phyloP scores from a whole-genome alignment of 2,797 vertebrate genomes.

The Coilia nasus region DNA sequence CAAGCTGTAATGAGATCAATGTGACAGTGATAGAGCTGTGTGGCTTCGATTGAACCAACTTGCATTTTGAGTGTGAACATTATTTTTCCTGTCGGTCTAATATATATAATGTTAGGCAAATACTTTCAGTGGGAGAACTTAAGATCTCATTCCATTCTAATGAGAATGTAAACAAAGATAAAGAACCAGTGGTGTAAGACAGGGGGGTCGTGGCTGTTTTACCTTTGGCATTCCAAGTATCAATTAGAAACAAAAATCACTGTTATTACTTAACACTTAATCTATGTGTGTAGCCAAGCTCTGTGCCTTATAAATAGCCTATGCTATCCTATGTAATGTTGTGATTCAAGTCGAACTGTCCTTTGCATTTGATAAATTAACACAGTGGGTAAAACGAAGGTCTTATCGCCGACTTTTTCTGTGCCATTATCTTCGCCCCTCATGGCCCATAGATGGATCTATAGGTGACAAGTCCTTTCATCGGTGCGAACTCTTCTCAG shows the following conservation, averaged over 20 bases:
- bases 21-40: background rate
- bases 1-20: background rate
- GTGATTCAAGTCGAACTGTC: too few relatives aligned
- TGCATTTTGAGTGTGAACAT: background rate
- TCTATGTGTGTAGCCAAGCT: too few relatives aligned
- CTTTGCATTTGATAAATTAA: too few relatives aligned
- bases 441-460: background rate
- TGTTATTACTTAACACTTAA: too few relatives aligned
- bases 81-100: background rate
- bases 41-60: background rate
- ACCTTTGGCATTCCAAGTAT: too few relatives aligned
- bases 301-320: too few relatives aligned
- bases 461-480: background rate
- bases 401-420: background rate
- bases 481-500: conserved; percentile 11
- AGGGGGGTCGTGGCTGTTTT: too few relatives aligned
- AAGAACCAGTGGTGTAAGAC: too few relatives aligned
- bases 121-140: background rate
- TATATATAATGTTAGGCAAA: background rate
- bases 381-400: background rate
- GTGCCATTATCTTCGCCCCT: background rate
- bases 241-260: too few relatives aligned
- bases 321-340: too few relatives aligned
- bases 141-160: too few relatives aligned
- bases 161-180: too few relatives aligned